A percentile compares a stretch with the other conserved stretches of the same genome.
phyloP scores from a whole-genome alignment of 2,113 vertebrate genomes.

The Patagioenas fasciata region DNA sequence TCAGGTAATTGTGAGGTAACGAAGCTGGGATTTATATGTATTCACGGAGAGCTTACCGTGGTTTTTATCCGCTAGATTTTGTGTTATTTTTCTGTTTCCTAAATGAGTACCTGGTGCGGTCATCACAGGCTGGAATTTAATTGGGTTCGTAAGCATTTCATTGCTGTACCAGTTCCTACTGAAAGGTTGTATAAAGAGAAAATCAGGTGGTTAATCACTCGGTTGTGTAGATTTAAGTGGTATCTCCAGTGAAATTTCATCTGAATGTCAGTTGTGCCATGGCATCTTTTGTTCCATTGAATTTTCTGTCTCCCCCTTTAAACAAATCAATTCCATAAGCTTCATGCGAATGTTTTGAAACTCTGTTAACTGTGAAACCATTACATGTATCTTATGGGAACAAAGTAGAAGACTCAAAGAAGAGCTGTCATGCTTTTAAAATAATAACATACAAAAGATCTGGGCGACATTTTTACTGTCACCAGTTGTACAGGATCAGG shows the following conservation, averaged over 20 bases:
- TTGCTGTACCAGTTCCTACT: background rate
- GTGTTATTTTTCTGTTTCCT: background rate
- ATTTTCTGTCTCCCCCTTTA: background rate
- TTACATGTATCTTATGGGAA: background rate
- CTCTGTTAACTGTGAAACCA: background rate
- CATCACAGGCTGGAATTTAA: background rate
- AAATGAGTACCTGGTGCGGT: background rate
- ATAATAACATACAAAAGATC: background rate
- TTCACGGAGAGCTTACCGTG: rapidly evolving
- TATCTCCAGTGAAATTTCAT: background rate
- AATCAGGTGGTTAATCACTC: background rate
- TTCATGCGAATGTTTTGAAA: background rate
- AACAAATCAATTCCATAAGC: background rate
- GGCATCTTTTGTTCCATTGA: background rate
- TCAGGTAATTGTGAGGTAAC: background rate
- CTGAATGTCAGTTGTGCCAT: background rate
- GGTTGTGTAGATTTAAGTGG: background rate
- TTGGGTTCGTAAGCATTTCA: rapidly evolving
- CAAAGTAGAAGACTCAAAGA: background rate
- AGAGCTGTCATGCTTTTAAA: background rate
- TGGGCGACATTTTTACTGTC: background rate
- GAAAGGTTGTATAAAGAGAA: background rate
- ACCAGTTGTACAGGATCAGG: background rate
- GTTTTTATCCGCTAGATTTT: rapidly evolving
- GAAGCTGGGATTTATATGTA: background rate